phyloP scores from a whole-genome alignment of 2,797 vertebrate species.

The Acrocephalus scirpaceus region DNA sequence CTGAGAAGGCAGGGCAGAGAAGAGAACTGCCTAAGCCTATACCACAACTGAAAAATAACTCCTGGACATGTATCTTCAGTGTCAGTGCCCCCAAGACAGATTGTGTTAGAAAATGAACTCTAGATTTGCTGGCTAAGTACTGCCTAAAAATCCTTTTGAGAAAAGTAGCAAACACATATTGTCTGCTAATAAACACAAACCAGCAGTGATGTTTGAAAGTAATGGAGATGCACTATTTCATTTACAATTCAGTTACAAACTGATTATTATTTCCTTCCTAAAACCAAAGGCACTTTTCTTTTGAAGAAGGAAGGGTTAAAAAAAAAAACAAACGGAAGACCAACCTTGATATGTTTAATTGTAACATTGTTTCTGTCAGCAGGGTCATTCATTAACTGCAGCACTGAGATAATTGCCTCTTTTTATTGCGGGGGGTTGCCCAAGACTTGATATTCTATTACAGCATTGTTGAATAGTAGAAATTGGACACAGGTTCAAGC shows the following conservation, averaged over 20 bases:
- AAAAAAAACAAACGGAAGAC: neutral
- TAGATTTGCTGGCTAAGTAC: neutral
- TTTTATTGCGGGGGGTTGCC: neutral
- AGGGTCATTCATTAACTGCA: conserved; percentile 36
- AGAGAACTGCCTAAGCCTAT: neutral
- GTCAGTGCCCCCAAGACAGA: neutral
- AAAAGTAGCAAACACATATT: neutral
- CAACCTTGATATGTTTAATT: neutral
- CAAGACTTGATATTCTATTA: conserved; percentile 21
- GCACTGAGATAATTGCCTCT: neutral
- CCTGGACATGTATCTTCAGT: neutral
- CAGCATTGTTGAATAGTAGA: neutral
- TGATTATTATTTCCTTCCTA: neutral
- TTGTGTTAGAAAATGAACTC: neutral
- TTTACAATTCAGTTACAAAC: neutral
- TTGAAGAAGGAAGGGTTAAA: neutral
- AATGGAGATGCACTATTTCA: neutral
- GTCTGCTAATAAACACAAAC: neutral
- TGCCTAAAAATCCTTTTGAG: neutral
- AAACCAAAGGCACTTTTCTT: neutral
- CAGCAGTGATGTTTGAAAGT: neutral
- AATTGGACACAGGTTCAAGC: neutral
- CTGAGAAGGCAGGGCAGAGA: neutral
- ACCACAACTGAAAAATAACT: neutral
- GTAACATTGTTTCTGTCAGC: neutral